phyloP scores from a whole-genome alignment of 2,888 invertebrate genomes.

The Coronaproctus castanopsis region DNA sequence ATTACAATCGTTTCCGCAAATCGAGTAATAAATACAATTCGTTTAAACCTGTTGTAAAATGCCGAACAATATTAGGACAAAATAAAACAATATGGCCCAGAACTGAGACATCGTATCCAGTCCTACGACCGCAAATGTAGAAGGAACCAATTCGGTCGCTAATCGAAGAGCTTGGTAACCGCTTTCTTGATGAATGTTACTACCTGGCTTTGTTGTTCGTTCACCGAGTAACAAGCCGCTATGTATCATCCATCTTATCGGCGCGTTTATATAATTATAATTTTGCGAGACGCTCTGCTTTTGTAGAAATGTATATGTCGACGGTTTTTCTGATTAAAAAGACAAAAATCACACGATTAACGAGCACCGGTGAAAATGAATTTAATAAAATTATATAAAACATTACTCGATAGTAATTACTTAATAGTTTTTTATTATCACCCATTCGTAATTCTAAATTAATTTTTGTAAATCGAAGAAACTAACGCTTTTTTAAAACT shows the following conservation, averaged over 20 bases:
- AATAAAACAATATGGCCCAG: slow-evolving; percentile 73
- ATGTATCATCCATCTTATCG: slow-evolving; percentile 46
- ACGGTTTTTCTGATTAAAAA: slow-evolving; percentile 40
- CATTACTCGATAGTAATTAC: too few relatives aligned
- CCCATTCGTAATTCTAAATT: too few relatives aligned
- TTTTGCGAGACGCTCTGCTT: slow-evolving; percentile 36
- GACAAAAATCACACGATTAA: slow-evolving; percentile 1
- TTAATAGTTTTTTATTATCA: too few relatives aligned
- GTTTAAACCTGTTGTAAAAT: slow-evolving; percentile 54
- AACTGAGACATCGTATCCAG: slow-evolving; percentile 58
- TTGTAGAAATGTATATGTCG: slow-evolving; percentile 49
- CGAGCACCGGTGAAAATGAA: too few relatives aligned
- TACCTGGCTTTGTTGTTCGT: slow-evolving; percentile 38
- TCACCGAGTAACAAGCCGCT: slow-evolving; percentile 50
- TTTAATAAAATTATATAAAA: too few relatives aligned
- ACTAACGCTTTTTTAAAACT: too few relatives aligned
- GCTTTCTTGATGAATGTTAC: slow-evolving; percentile 26
- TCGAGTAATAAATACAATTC: too few relatives aligned
- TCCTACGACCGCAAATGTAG: slow-evolving; percentile 56
- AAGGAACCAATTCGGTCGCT: slow-evolving; percentile 76
- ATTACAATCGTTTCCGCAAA: too few relatives aligned
- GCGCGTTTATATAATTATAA: slow-evolving; percentile 37
- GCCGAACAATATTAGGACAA: slow-evolving; percentile 64
- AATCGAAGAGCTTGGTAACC: slow-evolving; percentile 59
- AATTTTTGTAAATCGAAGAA: too few relatives aligned